Evolutionary conservation across 2,797 vertebrate genomes (phyloP), one percentile per base, ranked within the genome.

Genomic region (Megalops cyprinoides): DNA sequence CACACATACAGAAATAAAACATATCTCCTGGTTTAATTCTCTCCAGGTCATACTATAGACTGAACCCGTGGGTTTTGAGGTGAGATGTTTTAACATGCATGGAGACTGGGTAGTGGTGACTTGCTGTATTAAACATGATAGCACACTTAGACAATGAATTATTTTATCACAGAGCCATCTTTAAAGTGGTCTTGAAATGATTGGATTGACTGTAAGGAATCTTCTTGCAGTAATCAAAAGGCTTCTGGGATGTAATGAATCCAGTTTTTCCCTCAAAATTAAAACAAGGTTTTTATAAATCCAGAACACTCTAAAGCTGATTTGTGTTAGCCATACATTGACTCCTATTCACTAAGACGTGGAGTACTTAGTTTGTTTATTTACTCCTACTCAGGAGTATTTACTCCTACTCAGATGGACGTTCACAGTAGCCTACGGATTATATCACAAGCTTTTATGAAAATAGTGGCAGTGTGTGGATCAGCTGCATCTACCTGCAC

Each of bases 61-160:
- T 14, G 51, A 15, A 10, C 51, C 51, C 51, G 2, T 2, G 12
- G 51, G 51, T 15, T 53, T 12, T 53, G 51, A 53, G 51, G 58
- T 8, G 23, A 25, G 23, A 28, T 25, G 58, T 25, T 25, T 71
- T 25, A 3, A n/a, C 46, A 23, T 37, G 6, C 46, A 39, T n/a
- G 3, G 23, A 23, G 7, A 48, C 23, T 25, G 65, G 74, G 79
- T 78, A 78, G 65, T 75, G 62, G 74, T 55, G 25, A 1, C 1
- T 87, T 92, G 90, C 92, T 82, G 79, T 90, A 93, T 91, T 91
- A 86, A 81, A 91, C 77, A 80, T 91, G 94, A 91, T 91, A 90
- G 90, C 83, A 82, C 75, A 80, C 74, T 87, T 88, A 89, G 84
- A 86, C 80, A 81, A 73, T 85, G 85, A 89, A 92, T 93, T 89